phyloP scores from a whole-genome alignment of 2,888 invertebrate species.

The Emesis furor region DNA sequence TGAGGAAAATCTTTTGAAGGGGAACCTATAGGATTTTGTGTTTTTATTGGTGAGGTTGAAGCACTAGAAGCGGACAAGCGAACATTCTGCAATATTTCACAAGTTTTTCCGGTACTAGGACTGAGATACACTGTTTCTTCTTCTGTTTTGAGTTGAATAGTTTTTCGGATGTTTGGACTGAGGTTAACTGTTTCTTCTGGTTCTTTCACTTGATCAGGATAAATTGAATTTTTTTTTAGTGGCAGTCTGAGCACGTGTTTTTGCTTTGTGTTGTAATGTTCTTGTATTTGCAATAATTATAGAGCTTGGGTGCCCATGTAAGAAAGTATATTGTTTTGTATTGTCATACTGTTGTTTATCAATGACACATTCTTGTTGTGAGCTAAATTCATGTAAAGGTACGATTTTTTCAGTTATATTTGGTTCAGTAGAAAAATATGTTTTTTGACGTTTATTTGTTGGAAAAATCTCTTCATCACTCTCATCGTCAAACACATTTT shows the following conservation, averaged over 20 bases:
- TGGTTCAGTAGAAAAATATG: slow-evolving; percentile 57
- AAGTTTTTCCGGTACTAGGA: slow-evolving; percentile 64
- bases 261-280: slow-evolving; percentile 14
- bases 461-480: slow-evolving; percentile 69
- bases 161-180: slow-evolving; percentile 14
- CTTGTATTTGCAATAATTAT: slow-evolving; percentile 14
- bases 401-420: slow-evolving; percentile 52
- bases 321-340: slow-evolving; percentile 14
- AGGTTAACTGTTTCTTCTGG: slow-evolving; percentile 51
- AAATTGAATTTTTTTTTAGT: slow-evolving; percentile 34
- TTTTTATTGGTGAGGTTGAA: slow-evolving; percentile 55
- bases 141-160: slow-evolving; percentile 9
- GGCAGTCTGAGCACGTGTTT: slow-evolving; percentile 43
- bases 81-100: slow-evolving; percentile 68
- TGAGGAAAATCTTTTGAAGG: slow-evolving; percentile 57
- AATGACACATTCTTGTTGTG: slow-evolving; percentile 59
- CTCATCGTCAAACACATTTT: slow-evolving; percentile 58
- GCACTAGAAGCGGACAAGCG: slow-evolving; percentile 57
- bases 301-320: slow-evolving; percentile 14
- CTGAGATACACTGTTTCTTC: slow-evolving; percentile 37
- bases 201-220: slow-evolving; percentile 50
- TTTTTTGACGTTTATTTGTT: slow-evolving; percentile 64
- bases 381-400: slow-evolving; percentile 58
- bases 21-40: slow-evolving; percentile 52
- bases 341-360: slow-evolving; percentile 50